These are phyloP conservation scores for Minunthozetes semirufus DNA, from an alignment of 2,888 invertebrate species.

Conservation along the genomic window DNA sequence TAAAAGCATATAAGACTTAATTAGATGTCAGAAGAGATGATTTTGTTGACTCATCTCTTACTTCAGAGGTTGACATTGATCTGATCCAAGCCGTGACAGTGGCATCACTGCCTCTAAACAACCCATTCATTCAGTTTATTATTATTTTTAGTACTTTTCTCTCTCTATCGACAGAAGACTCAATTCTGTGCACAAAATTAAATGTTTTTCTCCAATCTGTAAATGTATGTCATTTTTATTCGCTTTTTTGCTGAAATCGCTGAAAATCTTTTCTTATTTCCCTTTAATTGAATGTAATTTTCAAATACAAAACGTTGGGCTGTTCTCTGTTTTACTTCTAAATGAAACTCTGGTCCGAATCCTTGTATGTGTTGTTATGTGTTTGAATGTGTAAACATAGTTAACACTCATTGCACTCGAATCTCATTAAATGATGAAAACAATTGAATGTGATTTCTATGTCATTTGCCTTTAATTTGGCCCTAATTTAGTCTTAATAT, in stretches of 20 bases:
- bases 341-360: not conserved
- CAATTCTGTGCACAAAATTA: not conserved
- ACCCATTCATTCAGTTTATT: not conserved
- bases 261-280: too few relatives aligned
- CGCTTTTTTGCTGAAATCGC: too few relatives aligned
- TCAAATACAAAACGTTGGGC: too few relatives aligned
- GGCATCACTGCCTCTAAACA: constrained; percentile 28
- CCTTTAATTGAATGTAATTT: too few relatives aligned
- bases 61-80: not conserved
- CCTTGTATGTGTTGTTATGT: not conserved
- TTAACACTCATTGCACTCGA: constrained; percentile 9
- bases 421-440: constrained; percentile 19
- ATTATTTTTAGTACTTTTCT: constrained; percentile 10
- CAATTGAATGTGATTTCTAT: constrained; percentile 22
- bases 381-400: not conserved
- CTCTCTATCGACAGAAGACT: not conserved
- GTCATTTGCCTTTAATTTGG: constrained; percentile 6
- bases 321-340: not conserved
- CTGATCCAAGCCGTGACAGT: constrained; percentile 12
- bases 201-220: not conserved
- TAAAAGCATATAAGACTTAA: not conserved
- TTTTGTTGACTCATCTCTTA: not conserved
- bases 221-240: too few relatives aligned
- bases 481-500: too few relatives aligned
- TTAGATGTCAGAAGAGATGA: constrained; percentile 5